Base-by-base conservation (phyloP, 1,140 invertebrate genomes). In the Notospermus geniculatus region DNA sequence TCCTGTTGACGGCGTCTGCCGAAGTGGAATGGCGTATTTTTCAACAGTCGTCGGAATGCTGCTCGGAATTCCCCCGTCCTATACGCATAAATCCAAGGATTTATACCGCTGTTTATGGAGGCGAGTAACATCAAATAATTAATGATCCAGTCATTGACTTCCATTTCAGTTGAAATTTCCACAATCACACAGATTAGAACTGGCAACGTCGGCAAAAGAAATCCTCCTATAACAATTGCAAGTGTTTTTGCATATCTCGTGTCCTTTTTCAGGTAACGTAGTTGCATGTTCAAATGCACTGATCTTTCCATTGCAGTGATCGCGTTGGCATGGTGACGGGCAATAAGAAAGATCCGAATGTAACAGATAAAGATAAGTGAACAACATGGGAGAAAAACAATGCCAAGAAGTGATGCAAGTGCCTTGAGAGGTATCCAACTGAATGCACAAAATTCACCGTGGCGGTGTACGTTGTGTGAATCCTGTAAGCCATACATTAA, bases 81-180 rank as follows among this genome's bases (percentile, higher is more conserved):
- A 71, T 86, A 89, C 0, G 86, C 87, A 67, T 89, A 89, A 11
- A 88, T 82, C 87, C 87, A 88, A 0, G 87, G 87, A 69, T 89
- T 88, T 17, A 84, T 75, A 0, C 85, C 84, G 65, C 85, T 86
- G 70, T 85, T 87, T 0, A 84, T 81, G 25, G 88, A 75, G 2
- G 87, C 85, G 0, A 87, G 83, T 9, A 87, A 75, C 1, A 84
- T 83, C 5, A 80, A 71, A 75, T 84, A 87, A 9, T 87, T 81
- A 2, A 79, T 75, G 2, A 83, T 69, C 82, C 85, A 86, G 22
- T 83, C 77, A 7, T 82, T 79, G 1, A 87, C 70, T 2, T 80
- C 75, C 2, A 83, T 84, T 17, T 82, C 81, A 53, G 77, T 75
- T 54, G 86, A 82, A 7, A 85, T 80, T 84, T 86, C 84, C 43